A percentile compares a stretch with the other conserved stretches of the same genome.
These are phyloP conservation scores for Nycticebus coucang DNA, from an alignment of 2,113 vertebrate genomes.

Conservation along the genomic window DNA sequence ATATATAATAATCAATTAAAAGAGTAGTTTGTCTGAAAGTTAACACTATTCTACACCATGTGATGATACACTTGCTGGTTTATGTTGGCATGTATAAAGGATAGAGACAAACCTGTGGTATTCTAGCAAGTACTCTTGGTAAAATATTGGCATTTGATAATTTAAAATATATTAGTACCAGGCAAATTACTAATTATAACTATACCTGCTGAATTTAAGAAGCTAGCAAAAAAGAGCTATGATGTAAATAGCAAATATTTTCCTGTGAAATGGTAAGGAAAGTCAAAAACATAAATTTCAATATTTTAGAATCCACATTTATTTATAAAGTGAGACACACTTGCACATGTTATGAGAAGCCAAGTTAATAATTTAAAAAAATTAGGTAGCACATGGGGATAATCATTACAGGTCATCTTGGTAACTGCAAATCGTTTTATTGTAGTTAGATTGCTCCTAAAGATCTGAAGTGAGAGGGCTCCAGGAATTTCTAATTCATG, in stretches of 20 bases:
- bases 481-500: neutral
- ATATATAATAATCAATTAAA: neutral
- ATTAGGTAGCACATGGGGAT: neutral
- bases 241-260: conserved; percentile 25
- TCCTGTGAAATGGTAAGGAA: conserved; percentile 16
- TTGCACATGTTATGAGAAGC: neutral
- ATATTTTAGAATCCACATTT: conserved; percentile 29
- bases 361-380: neutral
- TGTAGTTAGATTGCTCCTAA: neutral
- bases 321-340: conserved; percentile 13
- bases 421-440: neutral
- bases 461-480: neutral
- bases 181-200: neutral
- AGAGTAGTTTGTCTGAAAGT: conserved; percentile 30
- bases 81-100: neutral
- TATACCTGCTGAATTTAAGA: neutral
- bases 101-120: neutral
- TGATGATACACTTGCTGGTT: conserved; percentile 7
- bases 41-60: neutral
- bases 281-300: neutral
- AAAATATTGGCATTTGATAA: neutral
- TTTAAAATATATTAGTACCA: neutral
- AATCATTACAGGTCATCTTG: neutral
- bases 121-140: neutral
- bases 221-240: neutral